phyloP scores from a whole-genome alignment of 2,888 invertebrate species.

The Embidobia sp. region DNA sequence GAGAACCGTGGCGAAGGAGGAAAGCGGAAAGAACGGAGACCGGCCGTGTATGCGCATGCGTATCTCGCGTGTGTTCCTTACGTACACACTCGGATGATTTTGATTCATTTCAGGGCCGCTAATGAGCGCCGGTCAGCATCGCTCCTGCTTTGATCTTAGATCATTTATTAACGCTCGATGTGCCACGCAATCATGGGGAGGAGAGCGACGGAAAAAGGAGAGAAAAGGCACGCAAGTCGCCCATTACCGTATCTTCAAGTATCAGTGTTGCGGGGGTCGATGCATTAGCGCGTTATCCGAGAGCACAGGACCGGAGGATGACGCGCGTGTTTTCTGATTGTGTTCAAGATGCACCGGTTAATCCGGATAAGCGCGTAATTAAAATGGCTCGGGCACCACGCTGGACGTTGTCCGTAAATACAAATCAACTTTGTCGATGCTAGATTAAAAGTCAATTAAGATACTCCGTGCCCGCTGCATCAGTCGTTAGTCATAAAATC shows the following conservation, averaged over 20 bases:
- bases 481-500: not conserved
- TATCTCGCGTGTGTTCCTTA: constrained; percentile 27
- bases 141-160: constrained; percentile 67
- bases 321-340: constrained; percentile 33
- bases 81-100: constrained; percentile 64
- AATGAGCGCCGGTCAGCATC: constrained; percentile 66
- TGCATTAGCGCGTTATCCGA: constrained; percentile 54
- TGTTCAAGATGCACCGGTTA: constrained; percentile 25
- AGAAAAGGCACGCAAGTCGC: constrained; percentile 35
- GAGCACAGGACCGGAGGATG: constrained; percentile 20
- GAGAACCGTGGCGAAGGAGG: constrained; percentile 44
- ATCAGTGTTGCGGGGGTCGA: constrained; percentile 49
- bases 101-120: constrained; percentile 68
- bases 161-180: constrained; percentile 69
- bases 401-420: constrained; percentile 1
- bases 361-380: constrained; percentile 56
- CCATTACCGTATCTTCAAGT: constrained; percentile 57
- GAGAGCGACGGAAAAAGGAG: constrained; percentile 15
- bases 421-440: constrained; percentile 26
- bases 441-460: constrained; percentile 32
- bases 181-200: constrained; percentile 43
- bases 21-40: constrained; percentile 32
- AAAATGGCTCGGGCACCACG: constrained; percentile 22
- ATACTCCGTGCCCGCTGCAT: not conserved
- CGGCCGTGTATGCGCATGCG: constrained; percentile 23